Base-by-base conservation (phyloP, 2,113 vertebrate genomes). In the Abramis brama region DNA sequence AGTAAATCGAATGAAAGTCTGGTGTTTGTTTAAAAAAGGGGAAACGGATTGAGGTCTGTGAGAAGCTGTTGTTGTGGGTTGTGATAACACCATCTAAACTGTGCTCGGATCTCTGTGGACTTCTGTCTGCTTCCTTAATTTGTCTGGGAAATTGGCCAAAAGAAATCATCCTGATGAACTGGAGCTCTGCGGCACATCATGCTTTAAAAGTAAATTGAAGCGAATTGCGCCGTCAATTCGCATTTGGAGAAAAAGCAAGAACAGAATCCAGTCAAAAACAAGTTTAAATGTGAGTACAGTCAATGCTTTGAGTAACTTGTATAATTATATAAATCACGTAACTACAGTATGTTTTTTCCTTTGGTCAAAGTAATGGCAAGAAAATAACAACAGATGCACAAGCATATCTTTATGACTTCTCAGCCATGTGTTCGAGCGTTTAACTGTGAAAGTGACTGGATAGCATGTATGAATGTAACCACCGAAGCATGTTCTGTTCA, bases 81-180 rank as follows among this genome's bases (percentile, higher is more conserved):
- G 88, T 90, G 91, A 90, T 92, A 92, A 91, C 89, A 92, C 92
- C 82, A 87, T 91, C 93, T 91, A 91, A 89, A 90, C 82, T 91
- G 83, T 47, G 86, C 87, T 88, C 45, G 70, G 87, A 85, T 89
- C 91, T 89, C 88, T 19, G 5, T 25, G 52, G n/a, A 75, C 83
- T 86, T 84, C 88, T 79, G 86, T 88, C 89, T 86, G 87, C 60
- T 90, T 76, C 84, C 88, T 87, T 89, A 84, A 82, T 92, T 91
- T 91, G 90, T 89, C 92, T 93, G 91, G 93, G 93, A 93, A 92
- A 92, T 88, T 86, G 78, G 89, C 92, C 93, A 94, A 92, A 91
- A 89, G 89, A 87, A 86, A 82, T 73, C 83, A 90, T 50, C 43
- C 70, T 85, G 85, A 88, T 90, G 70, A 88, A 85, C 68, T 85